Base-by-base conservation (phyloP, 2,888 invertebrate genomes). In the Odontomyia ornata region DNA sequence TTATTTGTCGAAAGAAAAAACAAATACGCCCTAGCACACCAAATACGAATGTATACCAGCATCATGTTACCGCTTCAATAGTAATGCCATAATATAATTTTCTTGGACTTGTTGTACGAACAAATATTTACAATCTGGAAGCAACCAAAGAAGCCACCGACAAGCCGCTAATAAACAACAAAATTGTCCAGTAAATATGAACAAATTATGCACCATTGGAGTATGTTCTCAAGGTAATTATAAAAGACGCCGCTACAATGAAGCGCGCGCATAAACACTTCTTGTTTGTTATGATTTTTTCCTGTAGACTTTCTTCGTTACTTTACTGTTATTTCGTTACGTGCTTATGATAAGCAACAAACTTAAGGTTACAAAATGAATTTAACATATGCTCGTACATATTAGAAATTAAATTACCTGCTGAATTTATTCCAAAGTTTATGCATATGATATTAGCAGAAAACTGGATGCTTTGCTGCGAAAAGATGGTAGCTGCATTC, bases 121-220 rank as follows among this genome's bases (percentile, higher is more conserved):
- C 73, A 73, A 73, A 73, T 73, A 73, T 73, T 73, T 73, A 73
- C 73, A 57, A 30, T 60, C 60, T 57, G 56, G 15, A 57, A 21
- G 36, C 57, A 23, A 30, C 52, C 23, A 73, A 43, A 60, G 60
- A 73, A 73, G 73, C 60, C 57, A 73, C 73, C 73, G 73, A 73
- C 73, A 73, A 73, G 60, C 27, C 60, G 25, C 57, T 73, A 57
- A 36, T 60, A 73, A 73, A 73, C 73, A 73, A 57, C 30, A 27
- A 60, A 57, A 73, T 57, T 57, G 73, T 72, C 73, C 73, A 25
- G 57, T 73, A 57, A 73, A 73, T 73, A 73, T 57, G 57, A 73
- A 73, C 69, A 69, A 73, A 73, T 60, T 73, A 73, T 73, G 36
- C 57, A 60, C 36, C 60, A 18, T 13, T 56, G 30, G 27, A 43